A percentile compares a stretch with the other conserved stretches of the same genome.
These are phyloP conservation scores for Amphiura filiformis DNA, from an alignment of 35 echinoderm and acorn worm species.

Conservation along the genomic window DNA sequence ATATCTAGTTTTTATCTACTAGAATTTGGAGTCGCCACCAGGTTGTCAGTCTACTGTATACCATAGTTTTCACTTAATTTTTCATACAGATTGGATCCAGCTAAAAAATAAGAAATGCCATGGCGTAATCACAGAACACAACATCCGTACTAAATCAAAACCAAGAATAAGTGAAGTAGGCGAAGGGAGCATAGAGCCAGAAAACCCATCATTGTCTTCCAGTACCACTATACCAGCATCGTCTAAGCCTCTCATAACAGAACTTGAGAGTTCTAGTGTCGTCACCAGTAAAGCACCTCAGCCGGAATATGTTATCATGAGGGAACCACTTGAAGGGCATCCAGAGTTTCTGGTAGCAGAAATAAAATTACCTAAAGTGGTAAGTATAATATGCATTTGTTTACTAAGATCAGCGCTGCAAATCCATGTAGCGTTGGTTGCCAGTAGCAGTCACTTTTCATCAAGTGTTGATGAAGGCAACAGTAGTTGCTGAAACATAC, in stretches of 20 bases:
- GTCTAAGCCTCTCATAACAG: constrained; percentile 56
- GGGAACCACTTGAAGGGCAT: constrained; percentile 78
- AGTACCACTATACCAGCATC: background rate
- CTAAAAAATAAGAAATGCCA: constrained; percentile 88
- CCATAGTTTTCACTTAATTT: background rate
- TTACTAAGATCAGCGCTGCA: too few species aligned
- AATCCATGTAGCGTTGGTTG: too few species aligned
- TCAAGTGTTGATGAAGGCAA: too few species aligned
- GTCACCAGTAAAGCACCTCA: constrained; percentile 12
- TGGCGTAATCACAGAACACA: constrained; percentile 74
- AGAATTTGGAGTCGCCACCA: too few species aligned
- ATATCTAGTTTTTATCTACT: too few species aligned
- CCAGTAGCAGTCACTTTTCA: too few species aligned
- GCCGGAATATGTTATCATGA: constrained; percentile 84
- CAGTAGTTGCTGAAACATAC: too few species aligned
- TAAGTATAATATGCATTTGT: constrained; percentile 40
- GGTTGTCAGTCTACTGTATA: too few species aligned
- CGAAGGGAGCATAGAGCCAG: background rate
- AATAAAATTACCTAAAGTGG: constrained; percentile 87
- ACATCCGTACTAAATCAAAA: constrained; percentile 86
- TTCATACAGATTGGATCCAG: constrained; percentile 64
- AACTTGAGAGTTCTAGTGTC: constrained; percentile 27
- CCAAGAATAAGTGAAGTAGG: constrained; percentile 82
- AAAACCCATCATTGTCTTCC: background rate
- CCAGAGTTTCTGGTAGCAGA: constrained; percentile 95